These are phyloP conservation scores for Cetonia aurata DNA, from an alignment of 2,888 invertebrate species.

Conservation along the genomic window DNA sequence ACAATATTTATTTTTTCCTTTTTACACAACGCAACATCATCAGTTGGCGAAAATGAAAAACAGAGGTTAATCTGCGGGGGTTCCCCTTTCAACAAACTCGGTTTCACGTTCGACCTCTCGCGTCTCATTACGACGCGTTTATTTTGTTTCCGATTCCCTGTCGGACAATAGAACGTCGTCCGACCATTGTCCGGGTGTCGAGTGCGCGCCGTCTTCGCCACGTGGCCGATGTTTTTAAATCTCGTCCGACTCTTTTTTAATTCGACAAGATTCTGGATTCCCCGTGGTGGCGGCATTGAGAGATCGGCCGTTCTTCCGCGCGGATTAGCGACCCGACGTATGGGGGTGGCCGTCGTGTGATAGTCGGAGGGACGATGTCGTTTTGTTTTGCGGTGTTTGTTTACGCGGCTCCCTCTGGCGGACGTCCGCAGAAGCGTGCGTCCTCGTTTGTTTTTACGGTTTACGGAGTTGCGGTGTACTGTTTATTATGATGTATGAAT, in stretches of 20 bases:
- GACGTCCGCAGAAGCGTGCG: conserved; percentile 24
- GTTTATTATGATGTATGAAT: conserved; percentile 23
- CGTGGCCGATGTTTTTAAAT: conserved; percentile 43
- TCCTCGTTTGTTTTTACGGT: conserved; percentile 24
- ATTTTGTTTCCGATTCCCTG: conserved; percentile 40
- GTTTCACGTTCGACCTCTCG: conserved; percentile 36
- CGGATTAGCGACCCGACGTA: conserved; percentile 19
- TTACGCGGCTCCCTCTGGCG: conserved; percentile 32
- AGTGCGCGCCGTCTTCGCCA: conserved; percentile 24
- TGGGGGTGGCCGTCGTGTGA: conserved; percentile 23
- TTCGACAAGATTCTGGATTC: conserved; percentile 21
- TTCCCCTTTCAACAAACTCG: conserved; percentile 31
- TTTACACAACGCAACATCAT: background rate
- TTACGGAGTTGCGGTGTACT: conserved; percentile 7
- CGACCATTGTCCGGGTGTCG: conserved; percentile 32
- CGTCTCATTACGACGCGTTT: conserved; percentile 42
- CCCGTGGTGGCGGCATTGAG: background rate
- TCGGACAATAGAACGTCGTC: conserved; percentile 41
- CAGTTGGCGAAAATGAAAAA: conserved; percentile 28
- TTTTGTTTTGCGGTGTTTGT: conserved; percentile 44
- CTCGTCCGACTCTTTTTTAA: conserved; percentile 40
- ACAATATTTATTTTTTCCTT: conserved; percentile 21
- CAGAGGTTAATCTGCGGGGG: conserved; percentile 41
- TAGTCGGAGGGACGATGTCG: conserved; percentile 23
- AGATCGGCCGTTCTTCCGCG: conserved; percentile 19